A percentile compares a stretch with the other conserved stretches of the same genome.
These are phyloP conservation scores for Trichopoda pennipes DNA, from an alignment of 2,888 invertebrate genomes.

Conservation along the genomic window DNA sequence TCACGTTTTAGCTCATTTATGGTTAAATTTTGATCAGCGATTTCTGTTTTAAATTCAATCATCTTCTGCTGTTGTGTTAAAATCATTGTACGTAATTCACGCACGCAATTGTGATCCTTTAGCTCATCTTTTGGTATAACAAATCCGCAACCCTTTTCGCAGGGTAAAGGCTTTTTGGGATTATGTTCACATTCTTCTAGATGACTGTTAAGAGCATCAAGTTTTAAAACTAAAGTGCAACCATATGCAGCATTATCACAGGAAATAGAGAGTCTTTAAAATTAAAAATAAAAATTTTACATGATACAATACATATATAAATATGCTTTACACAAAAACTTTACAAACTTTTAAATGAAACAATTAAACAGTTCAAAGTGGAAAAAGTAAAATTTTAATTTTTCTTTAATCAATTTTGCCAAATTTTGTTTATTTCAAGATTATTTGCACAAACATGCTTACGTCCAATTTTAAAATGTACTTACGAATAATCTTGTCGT, in stretches of 20 bases:
- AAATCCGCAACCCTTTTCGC: constrained; percentile 96
- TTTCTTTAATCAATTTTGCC: too few relatives aligned
- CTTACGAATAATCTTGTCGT: not conserved
- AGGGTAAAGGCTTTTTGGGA: constrained; percentile 95
- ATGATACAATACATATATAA: too few relatives aligned
- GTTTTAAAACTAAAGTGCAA: constrained; percentile 91
- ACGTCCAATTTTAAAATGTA: too few relatives aligned
- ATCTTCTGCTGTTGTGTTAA: constrained; percentile 93
- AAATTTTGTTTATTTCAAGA: too few relatives aligned
- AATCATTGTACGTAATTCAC: constrained; percentile 91
- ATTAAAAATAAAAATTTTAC: too few relatives aligned
- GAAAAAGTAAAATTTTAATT: too few relatives aligned
- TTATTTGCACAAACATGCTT: too few relatives aligned
- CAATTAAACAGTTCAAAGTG: too few relatives aligned
- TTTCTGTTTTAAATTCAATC: constrained; percentile 91
- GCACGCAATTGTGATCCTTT: constrained; percentile 95
- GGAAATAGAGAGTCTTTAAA: constrained; percentile 88
- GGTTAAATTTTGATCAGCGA: constrained; percentile 92
- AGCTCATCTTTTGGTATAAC: constrained; percentile 97
- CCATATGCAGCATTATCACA: constrained; percentile 96
- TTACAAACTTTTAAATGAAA: too few relatives aligned
- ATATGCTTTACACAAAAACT: too few relatives aligned
- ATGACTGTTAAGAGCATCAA: constrained; percentile 92
- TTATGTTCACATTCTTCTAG: constrained; percentile 96
- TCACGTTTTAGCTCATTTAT: constrained; percentile 95